These are phyloP conservation scores for Polypterus bichir DNA, from an alignment of 2,113 vertebrate species.

Conservation along the genomic window DNA sequence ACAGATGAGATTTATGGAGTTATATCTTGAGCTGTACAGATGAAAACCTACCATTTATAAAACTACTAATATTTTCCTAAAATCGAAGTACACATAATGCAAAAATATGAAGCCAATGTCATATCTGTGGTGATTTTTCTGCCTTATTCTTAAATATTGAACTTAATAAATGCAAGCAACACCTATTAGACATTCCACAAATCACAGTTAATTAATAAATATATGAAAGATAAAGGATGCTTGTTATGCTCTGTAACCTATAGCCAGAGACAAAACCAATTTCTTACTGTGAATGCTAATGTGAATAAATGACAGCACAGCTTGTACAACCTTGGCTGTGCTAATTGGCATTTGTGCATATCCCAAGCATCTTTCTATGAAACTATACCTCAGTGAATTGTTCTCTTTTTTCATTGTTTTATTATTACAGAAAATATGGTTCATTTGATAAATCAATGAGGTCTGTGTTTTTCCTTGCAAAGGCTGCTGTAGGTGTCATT, in stretches of 20 bases:
- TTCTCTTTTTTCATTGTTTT: neutral
- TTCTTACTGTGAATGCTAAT: constrained; percentile 1
- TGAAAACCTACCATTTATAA: no score
- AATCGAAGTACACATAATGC: no score
- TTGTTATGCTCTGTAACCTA: constrained; percentile 6
- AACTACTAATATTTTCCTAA: no score
- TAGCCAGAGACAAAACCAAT: neutral
- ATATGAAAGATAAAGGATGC: neutral
- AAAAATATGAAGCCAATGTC: no score
- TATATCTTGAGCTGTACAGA: no score
- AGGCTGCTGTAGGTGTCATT: neutral
- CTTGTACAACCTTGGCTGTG: constrained; percentile 7
- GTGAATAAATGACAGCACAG: neutral
- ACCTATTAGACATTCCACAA: neutral
- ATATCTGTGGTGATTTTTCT: no score
- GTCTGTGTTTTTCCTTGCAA: neutral
- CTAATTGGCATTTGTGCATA: constrained; percentile 7
- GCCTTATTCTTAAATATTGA: no score
- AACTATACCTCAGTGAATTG: neutral
- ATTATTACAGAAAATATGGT: constrained; percentile 5
- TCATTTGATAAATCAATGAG: neutral
- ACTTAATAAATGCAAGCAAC: neutral
- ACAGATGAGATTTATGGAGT: no score
- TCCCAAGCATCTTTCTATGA: neutral
- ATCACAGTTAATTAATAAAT: neutral